Conservation (phyloP, 1,140 invertebrate genomes). For the Euura lappo region DNA sequence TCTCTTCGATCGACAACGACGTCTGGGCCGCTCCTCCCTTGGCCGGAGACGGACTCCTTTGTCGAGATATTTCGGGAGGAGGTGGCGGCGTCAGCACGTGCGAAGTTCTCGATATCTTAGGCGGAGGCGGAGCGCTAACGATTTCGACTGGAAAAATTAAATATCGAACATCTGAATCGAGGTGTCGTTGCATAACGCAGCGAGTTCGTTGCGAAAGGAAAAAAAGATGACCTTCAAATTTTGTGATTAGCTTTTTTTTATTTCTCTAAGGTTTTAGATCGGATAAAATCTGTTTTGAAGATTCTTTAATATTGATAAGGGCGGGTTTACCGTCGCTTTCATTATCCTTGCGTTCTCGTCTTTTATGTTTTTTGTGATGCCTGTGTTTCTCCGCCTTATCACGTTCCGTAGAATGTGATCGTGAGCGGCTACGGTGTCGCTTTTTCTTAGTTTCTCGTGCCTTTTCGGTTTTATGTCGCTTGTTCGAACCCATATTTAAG, state of each 20-base stretch:
- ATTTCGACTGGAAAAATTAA: conserved; percentile 49
- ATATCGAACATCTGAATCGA: too few species aligned
- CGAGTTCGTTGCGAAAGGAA: too few species aligned
- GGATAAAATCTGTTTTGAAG: too few species aligned
- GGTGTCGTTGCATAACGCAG: too few species aligned
- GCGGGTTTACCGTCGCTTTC: conserved; percentile 61
- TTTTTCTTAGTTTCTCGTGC: conserved; percentile 60
- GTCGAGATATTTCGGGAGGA: conserved; percentile 49
- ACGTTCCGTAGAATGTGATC: conserved; percentile 55
- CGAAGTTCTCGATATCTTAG: conserved; percentile 52
- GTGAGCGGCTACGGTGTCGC: conserved; percentile 61
- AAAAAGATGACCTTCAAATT: neutral
- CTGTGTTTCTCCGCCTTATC: conserved; percentile 62
- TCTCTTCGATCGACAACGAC: conserved; percentile 86
- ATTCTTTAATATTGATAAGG: too few species aligned
- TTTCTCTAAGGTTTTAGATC: conserved; percentile 4
- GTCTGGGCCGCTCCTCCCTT: conserved; percentile 60
- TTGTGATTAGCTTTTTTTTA: conserved; percentile 9
- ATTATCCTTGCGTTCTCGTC: conserved; percentile 64
- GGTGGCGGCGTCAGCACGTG: conserved; percentile 55
- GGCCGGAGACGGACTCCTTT: conserved; percentile 48
- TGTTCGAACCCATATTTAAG: conserved; percentile 63
- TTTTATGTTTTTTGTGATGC: conserved; percentile 68
- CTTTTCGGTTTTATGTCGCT: conserved; percentile 62
- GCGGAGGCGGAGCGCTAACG: conserved; percentile 50